Evolutionary conservation across 2,113 vertebrate species (phyloP), one percentile per base, ranked within the genome.

Genomic region (Mola mola): DNA sequence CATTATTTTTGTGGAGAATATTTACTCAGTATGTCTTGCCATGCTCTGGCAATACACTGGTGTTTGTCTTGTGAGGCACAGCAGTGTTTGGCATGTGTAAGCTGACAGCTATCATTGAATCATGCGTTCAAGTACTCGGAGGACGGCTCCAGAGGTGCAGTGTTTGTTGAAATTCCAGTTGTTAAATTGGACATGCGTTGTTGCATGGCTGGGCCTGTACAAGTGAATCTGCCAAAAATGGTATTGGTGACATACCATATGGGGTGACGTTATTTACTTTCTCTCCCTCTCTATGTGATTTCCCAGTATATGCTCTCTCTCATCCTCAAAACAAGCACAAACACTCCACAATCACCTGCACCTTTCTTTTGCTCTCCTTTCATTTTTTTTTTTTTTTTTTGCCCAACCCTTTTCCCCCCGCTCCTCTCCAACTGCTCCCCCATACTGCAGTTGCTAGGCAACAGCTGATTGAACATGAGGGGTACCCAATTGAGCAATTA

Each of bases 401-500:
- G 19, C 57, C 28, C 26, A 22, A 15, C 46, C 56, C 48, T 66
- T 73, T 36, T 34, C 4, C 3, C 37, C 22, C 44, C 15, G 40
- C 79, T 66, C 57, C 66, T 75, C 59, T 76, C 21, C 22, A 29
- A 13, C 60, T 62, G 58, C 40, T 70, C 53, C 49, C 63, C 46
- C 8, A 21, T 69, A 74, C 71, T 75, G 42, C 84, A 84, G 90
- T 91, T 91, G 91, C 91, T 87, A 89, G 72, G 90, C 87, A 85
- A 91, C 91, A 75, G 60, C 86, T 89, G 90, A 90, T 90, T 90
- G 84, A 83, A 82, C 67, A 79, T 61, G 78, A 88, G 83, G 70
- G 72, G 61, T 78, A 80, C 82, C 81, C 82, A 86, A 89, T 88
- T 91, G 89, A 88, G 76, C 87, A 91, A 91, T 91, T 91, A 91